phyloP scores from a whole-genome alignment of 30 jellyfish, hydroid and myxozoan genomes.

The Pelagia noctiluca region DNA sequence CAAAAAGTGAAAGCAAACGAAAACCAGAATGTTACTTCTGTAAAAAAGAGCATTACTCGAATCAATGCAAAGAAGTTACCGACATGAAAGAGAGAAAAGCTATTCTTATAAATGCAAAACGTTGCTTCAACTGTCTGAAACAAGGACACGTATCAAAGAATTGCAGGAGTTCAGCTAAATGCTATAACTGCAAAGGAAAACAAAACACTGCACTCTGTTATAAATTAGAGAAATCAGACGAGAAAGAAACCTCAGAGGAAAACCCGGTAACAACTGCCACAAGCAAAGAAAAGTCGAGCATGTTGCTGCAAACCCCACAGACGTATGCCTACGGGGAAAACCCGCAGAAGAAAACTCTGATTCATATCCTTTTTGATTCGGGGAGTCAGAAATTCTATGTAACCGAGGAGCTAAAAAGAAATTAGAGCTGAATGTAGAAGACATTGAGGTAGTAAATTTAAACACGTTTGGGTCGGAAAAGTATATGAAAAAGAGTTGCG shows the following conservation, averaged over 20 bases:
- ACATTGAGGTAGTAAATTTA: conserved; percentile 22
- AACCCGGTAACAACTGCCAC: conserved; percentile 19
- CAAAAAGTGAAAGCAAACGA: too few relatives aligned
- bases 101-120: too few relatives aligned
- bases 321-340: conserved; percentile 26
- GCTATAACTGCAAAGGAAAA: conserved; percentile 7
- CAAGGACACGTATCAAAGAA: background rate
- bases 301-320: conserved; percentile 13
- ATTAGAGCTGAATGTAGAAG: conserved; percentile 21
- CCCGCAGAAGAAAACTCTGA: background rate
- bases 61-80: too few relatives aligned
- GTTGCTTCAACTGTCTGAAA: too few relatives aligned
- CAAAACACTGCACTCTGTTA: conserved; percentile 25
- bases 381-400: conserved; percentile 62
- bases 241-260: conserved; percentile 6
- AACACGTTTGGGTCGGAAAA: conserved; percentile 60
- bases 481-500: conserved; percentile 30
- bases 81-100: too few relatives aligned
- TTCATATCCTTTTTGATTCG: conserved; percentile 39
- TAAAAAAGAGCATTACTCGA: too few relatives aligned
- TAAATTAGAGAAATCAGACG: background rate
- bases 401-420: conserved; percentile 39
- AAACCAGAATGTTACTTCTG: too few relatives aligned
- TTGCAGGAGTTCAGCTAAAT: conserved; percentile 19
- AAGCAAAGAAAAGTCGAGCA: background rate